Evolutionary conservation across 2,113 vertebrate genomes (phyloP), one percentile per base, ranked within the genome.

Genomic region (Pteropus alecto): DNA sequence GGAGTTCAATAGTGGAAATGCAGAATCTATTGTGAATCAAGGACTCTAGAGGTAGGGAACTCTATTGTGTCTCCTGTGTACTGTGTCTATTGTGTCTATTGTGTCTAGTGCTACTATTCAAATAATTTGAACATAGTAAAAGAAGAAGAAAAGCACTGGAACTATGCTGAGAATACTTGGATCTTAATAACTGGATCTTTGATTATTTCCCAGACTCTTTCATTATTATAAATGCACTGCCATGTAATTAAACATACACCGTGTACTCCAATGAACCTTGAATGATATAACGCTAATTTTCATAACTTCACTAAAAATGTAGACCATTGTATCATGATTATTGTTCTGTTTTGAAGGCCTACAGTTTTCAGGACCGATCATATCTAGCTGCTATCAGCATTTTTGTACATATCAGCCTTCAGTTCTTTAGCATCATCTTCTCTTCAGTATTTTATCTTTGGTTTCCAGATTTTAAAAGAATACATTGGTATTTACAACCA

Each of bases 371-470:
- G 56, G 14, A 48, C 35, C 28, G 77, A 13, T 81, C 71, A 26
- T 22, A 33, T 15, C 30, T 43, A 16, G 58, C 54, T 85, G 28
- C 19, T 5, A 35, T 85, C 38, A 85, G 26, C 35, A 65, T 46
- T 78, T 97, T 81, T 88, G 30, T 92, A 58, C 43, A 46, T 70
- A 70, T 77, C 26, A 77, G 30, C 19, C 61, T 77, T 6, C 8
- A 65, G 46, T 56, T 91, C 28, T 38, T 63, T 16, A 9, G 5
- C 18, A 38, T 90, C 41, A 6, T 38, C 46, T 77, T n/a, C 11
- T 78, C 46, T 38, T 77, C 9, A n/a, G 74, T 51, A 58, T 60
- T 93, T 96, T 82, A 87, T 82, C 63, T 94, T 87, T 81, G 81
- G 8, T 92, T 94, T 74, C 48, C 28, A n/a, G 78, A 65, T n/a